These are phyloP conservation scores for Sternarchorhynchus goeldii DNA, from an alignment of 2,797 vertebrate species.

Conservation along the genomic window DNA sequence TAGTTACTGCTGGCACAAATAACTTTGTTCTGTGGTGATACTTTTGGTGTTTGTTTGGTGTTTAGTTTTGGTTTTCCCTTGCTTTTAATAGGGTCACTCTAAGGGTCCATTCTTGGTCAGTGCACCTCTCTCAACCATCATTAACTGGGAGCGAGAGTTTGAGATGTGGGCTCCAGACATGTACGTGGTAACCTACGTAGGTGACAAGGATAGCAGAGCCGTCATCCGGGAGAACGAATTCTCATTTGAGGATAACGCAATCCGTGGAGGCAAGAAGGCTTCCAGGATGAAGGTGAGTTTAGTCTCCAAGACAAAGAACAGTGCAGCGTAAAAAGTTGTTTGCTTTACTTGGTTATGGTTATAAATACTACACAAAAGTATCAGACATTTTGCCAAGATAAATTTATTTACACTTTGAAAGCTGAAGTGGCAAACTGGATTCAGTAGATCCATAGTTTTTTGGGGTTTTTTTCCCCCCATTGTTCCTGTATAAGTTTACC, in stretches of 20 bases:
- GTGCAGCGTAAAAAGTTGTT: too few species aligned
- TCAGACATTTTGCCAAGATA: too few species aligned
- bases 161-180: slow-evolving; percentile 99
- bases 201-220: slow-evolving; percentile 95
- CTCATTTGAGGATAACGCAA: slow-evolving; percentile 97
- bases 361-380: too few species aligned
- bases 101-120: slow-evolving; percentile 97
- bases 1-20: background rate
- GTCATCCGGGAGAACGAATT: slow-evolving; percentile 97
- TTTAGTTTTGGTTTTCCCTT: background rate
- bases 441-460: too few species aligned
- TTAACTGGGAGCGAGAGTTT: slow-evolving; percentile 98
- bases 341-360: too few species aligned
- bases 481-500: too few species aligned
- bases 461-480: too few species aligned
- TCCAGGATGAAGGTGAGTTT: slow-evolving; percentile 91
- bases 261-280: slow-evolving; percentile 94
- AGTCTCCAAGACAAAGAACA: background rate
- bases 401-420: too few species aligned
- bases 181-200: slow-evolving; percentile 95
- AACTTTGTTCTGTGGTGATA: slow-evolving; percentile 34
- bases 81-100: slow-evolving; percentile 85
- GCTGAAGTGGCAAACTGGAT: too few species aligned
- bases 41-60: background rate
- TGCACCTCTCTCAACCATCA: slow-evolving; percentile 96